Conservation (phyloP, 2,113 vertebrate species). For the Paracanthobrama guichenoti region DNA sequence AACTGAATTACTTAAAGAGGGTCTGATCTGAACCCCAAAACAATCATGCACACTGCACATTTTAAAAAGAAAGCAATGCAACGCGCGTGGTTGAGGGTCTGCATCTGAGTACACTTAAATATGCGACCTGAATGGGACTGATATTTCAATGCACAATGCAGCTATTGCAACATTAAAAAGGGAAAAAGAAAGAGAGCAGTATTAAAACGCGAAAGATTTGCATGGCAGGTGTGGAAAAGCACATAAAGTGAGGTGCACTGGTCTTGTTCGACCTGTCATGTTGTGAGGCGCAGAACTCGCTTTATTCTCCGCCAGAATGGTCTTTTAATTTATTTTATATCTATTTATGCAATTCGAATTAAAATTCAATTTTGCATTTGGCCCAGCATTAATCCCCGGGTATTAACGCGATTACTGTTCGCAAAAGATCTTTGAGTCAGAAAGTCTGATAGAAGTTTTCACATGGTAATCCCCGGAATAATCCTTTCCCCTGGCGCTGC, state of each 20-base stretch:
- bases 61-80: slow-evolving; percentile 17
- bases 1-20: slow-evolving; percentile 65
- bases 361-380: slow-evolving; percentile 74
- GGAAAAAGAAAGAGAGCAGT: neutral
- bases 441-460: slow-evolving; percentile 82
- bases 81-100: neutral
- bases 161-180: neutral
- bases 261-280: slow-evolving; percentile 30
- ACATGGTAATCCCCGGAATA: slow-evolving; percentile 88
- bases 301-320: slow-evolving; percentile 48
- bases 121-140: neutral
- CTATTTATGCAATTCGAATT: slow-evolving; percentile 68
- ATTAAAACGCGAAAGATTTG: slow-evolving; percentile 70
- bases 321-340: slow-evolving; percentile 67
- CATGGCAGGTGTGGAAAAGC: slow-evolving; percentile 84
- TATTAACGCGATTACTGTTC: slow-evolving; percentile 79
- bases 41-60: slow-evolving; percentile 42
- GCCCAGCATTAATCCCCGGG: slow-evolving; percentile 75
- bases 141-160: slow-evolving; percentile 23
- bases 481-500: slow-evolving; percentile 79
- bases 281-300: slow-evolving; percentile 45
- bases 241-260: slow-evolving; percentile 68
- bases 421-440: slow-evolving; percentile 80
- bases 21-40: slow-evolving; percentile 57
- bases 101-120: neutral